A percentile compares a stretch with the other conserved stretches of the same genome.
Evolutionary conservation across 2,888 invertebrate genomes (phyloP).

Genomic region (Dryocosmus kuriphilus): DNA sequence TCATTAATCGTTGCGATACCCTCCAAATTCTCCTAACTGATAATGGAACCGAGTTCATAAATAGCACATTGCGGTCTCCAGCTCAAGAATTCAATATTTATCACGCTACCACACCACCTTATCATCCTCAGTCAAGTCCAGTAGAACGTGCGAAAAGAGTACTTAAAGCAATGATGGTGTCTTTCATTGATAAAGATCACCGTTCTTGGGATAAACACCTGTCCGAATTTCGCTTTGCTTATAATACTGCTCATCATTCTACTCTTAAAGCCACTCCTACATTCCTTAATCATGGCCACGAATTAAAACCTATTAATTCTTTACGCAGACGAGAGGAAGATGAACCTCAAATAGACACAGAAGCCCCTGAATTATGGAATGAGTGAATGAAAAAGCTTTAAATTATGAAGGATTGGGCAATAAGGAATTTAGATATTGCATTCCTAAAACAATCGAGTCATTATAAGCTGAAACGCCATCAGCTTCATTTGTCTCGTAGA

Average conservation of each 20-base stretch:
- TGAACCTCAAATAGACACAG: not conserved
- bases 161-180: conserved; percentile 42
- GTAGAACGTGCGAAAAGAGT: conserved; percentile 47
- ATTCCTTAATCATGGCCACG: conserved; percentile 41
- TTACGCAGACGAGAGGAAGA: too few relatives aligned
- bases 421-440: conserved; percentile 2
- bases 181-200: conserved; percentile 38
- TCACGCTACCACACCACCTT: not conserved
- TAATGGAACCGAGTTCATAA: conserved; percentile 48
- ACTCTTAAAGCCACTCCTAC: conserved; percentile 36
- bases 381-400: not conserved
- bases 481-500: not conserved
- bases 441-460: not conserved
- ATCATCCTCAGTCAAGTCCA: conserved; percentile 42
- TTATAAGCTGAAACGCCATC: conserved; percentile 8
- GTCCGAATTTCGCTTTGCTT: conserved; percentile 45
- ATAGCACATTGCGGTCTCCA: not conserved
- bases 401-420: not conserved
- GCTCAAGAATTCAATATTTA: not conserved
- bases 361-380: not conserved
- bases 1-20: conserved; percentile 54
- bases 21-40: conserved; percentile 46
- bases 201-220: conserved; percentile 44
- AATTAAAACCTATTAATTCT: too few relatives aligned
- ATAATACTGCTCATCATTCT: too few relatives aligned